Evolutionary conservation across 2,797 vertebrate species (phyloP), one percentile per base, ranked within the genome.

Genomic region (Euphonia xanthogaster): DNA sequence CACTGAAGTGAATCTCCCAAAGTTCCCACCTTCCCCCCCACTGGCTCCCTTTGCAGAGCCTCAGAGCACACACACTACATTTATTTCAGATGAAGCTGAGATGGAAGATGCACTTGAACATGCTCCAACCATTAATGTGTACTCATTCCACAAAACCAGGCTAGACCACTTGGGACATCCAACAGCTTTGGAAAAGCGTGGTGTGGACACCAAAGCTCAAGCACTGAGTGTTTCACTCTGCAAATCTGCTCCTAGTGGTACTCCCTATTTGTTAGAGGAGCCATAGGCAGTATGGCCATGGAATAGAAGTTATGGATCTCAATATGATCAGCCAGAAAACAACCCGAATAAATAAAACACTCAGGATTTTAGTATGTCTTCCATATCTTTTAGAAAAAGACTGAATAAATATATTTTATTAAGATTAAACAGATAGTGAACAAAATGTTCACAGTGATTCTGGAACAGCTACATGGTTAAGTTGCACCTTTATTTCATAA

Each of bases 41-140:
- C 3, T 37, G 23, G 37, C 31, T 73, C 44, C 35, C 44, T 75
- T 72, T 17, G 51, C 70, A 73, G 19, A 27, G n/a, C 44, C 66
- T 75, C 62, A 31, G 24, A 77, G 42, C 37, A 57, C 44, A 62
- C 14, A 33, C 12, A 5, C 30, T 3, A 8, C 7, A 45, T 48
- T 79, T 77, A 30, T 63, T 90, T 70, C 60, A 74, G 60, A 24
- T 55, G 5, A 77, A 95, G 71, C 31, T 44, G 63, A 93, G 90
- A 53, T 12, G 50, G 54, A 96, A 95, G 75, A 62, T 27, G 45
- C 25, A 65, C 25, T 91, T 85, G 28, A 84, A 31, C 10, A 19
- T 57, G 13, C 18, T 77, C 48, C 65, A 82, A 30, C 15, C 53
- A 54, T 53, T 61, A 48, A 53, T 6, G 13, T 31, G 37, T 51